These are phyloP conservation scores for Erinaceus europaeus DNA, from an alignment of 2,113 vertebrate species.

Conservation along the genomic window DNA sequence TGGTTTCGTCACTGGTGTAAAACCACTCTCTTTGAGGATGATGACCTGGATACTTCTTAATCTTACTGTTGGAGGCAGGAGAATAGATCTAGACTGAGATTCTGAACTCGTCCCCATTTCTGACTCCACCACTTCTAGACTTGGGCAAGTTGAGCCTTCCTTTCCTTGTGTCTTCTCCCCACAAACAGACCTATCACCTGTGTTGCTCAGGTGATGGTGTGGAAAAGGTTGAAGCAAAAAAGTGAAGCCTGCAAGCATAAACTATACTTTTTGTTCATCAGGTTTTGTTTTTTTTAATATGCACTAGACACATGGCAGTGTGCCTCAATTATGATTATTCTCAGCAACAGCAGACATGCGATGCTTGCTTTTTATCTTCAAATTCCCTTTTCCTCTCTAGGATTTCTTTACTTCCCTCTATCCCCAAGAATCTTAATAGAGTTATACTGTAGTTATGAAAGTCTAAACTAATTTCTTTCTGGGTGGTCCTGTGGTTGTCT, in stretches of 20 bases:
- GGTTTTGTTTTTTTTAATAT: too few relatives aligned
- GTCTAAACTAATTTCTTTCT: not conserved
- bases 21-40: not conserved
- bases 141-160: not conserved
- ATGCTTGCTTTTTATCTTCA: not conserved
- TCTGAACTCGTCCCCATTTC: not conserved
- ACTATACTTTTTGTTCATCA: too few relatives aligned
- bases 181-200: not conserved
- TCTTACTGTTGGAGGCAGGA: not conserved
- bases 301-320: too few relatives aligned
- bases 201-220: not conserved
- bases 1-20: accelerated
- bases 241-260: not conserved
- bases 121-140: not conserved
- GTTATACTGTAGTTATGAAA: slow-evolving; percentile 15
- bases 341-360: not conserved
- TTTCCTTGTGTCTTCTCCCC: not conserved
- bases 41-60: accelerated
- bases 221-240: not conserved
- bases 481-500: not conserved
- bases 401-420: not conserved
- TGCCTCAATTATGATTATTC: not conserved
- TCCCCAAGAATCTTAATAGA: not conserved
- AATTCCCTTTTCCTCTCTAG: not conserved
- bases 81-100: not conserved